Evolutionary conservation across 2,888 invertebrate species (phyloP).

Genomic region (Meghimatium bilineatum): DNA sequence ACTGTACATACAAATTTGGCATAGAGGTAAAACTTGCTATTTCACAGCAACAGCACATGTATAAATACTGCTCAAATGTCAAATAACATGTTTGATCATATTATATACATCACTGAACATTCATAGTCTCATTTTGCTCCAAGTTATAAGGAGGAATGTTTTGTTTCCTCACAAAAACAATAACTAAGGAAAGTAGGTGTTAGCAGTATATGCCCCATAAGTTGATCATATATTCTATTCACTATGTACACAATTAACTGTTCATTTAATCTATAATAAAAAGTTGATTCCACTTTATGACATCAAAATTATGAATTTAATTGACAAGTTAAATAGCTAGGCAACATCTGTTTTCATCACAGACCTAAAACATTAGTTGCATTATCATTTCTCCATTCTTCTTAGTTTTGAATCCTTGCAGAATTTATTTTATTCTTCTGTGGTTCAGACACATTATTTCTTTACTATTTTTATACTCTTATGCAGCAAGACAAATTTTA

Average conservation of each 20-base stretch:
- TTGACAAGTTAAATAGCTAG: background rate
- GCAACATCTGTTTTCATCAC: background rate
- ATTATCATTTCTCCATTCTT: background rate
- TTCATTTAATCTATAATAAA: background rate
- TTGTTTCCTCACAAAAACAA: background rate
- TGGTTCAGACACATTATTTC: background rate
- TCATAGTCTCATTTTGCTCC: background rate
- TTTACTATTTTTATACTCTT: too few species aligned
- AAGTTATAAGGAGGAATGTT: background rate
- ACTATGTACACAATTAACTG: background rate
- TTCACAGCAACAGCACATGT: slow-evolving; percentile 7
- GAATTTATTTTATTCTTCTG: background rate
- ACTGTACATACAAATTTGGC: background rate
- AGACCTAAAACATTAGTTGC: background rate
- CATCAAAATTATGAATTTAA: background rate
- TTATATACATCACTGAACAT: background rate
- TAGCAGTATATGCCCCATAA: background rate
- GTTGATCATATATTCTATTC: background rate
- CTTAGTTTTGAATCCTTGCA: background rate
- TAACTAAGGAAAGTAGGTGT: background rate
- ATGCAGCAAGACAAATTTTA: background rate
- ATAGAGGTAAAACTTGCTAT: background rate
- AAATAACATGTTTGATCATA: background rate
- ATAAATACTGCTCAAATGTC: background rate
- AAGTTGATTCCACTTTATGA: background rate